Evolutionary conservation across 2,113 vertebrate genomes (phyloP).

Genomic region (Tretioscincus oriximinensis): DNA sequence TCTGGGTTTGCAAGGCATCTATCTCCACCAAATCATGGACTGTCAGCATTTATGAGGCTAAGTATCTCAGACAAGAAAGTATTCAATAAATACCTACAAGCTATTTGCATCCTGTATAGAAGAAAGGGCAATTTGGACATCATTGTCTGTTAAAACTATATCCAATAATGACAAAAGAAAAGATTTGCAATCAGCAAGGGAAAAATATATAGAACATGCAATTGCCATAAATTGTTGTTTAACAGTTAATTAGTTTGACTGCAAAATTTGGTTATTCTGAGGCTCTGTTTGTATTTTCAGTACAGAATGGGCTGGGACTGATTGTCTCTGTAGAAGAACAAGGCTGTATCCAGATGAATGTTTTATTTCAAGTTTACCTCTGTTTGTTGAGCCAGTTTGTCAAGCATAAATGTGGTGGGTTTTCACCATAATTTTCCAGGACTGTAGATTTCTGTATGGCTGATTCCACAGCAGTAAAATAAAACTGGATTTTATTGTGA

Average conservation of each 20-base stretch:
- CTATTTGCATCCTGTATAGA: slow-evolving; percentile 32
- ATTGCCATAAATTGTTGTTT: not conserved
- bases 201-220: not conserved
- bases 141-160: slow-evolving; percentile 1
- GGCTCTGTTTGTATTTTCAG: too few relatives aligned
- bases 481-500: too few relatives aligned
- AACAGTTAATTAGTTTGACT: not conserved
- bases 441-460: too few relatives aligned
- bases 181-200: not conserved
- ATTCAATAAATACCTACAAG: slow-evolving; percentile 6
- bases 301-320: too few relatives aligned
- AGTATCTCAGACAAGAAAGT: slow-evolving; percentile 42
- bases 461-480: too few relatives aligned
- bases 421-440: too few relatives aligned
- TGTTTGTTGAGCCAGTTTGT: too few relatives aligned
- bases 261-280: not conserved
- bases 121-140: not conserved
- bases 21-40: slow-evolving; percentile 19
- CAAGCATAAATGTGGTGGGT: too few relatives aligned
- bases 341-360: too few relatives aligned
- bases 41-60: not conserved
- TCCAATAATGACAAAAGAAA: not conserved
- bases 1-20: slow-evolving; percentile 17
- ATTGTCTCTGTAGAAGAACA: too few relatives aligned
- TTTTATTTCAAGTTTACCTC: too few relatives aligned